phyloP scores from a whole-genome alignment of 2,113 vertebrate species.

The Indicator maculatus region DNA sequence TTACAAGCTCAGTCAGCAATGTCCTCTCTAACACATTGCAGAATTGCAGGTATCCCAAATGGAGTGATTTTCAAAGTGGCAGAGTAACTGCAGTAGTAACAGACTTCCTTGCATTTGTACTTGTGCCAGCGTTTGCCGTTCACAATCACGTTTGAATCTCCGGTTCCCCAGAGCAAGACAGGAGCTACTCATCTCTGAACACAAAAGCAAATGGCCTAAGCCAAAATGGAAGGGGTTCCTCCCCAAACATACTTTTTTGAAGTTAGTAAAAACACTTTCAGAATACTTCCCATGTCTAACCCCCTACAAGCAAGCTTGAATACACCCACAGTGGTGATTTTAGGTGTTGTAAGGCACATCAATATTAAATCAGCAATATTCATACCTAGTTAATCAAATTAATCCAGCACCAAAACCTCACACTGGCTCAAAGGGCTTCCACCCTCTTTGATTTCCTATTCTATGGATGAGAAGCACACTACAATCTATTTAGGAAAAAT shows the following conservation, averaged over 20 bases:
- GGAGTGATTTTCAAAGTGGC: conserved; percentile 24
- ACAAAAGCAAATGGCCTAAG: background rate
- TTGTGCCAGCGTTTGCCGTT: background rate
- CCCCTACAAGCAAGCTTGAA: background rate
- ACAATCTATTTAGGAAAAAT: conserved; percentile 10
- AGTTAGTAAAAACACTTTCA: background rate
- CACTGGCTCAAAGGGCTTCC: conserved; percentile 14
- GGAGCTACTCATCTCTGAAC: background rate
- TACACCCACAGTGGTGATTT: background rate
- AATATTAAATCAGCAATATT: conserved; percentile 11
- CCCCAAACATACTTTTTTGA: background rate
- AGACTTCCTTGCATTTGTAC: background rate
- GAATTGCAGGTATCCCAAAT: conserved; percentile 61
- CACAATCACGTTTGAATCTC: background rate
- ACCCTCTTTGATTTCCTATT: conserved; percentile 10
- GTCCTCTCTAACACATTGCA: conserved; percentile 48
- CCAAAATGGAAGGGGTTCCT: background rate
- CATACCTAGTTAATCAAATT: conserved; percentile 19
- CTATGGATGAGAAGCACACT: background rate
- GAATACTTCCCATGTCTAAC: background rate
- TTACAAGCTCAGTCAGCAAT: conserved; percentile 62
- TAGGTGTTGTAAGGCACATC: background rate
- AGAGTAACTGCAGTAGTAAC: conserved; percentile 11
- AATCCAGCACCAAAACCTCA: conserved; percentile 51
- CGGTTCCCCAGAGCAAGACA: background rate